phyloP scores from a whole-genome alignment of 2,888 invertebrate species.

The Leptinotarsa rubiginosa region DNA sequence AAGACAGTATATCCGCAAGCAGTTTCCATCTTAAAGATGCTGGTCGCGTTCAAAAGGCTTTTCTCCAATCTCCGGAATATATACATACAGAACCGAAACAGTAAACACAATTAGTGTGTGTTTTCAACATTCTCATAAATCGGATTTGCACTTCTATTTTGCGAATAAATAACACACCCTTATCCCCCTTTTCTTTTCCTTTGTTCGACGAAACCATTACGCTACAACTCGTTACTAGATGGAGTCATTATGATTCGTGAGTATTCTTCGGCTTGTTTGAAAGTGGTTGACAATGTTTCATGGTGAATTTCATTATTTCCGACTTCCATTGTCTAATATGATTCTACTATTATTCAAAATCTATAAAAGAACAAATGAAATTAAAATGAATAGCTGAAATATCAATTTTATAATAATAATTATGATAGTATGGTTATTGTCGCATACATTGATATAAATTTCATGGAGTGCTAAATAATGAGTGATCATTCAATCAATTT shows the following conservation, averaged over 20 bases:
- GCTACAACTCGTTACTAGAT: conserved; percentile 34
- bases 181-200: conserved; percentile 34
- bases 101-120: conserved; percentile 65
- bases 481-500: too few species aligned
- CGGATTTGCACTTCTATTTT: conserved; percentile 53
- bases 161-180: conserved; percentile 42
- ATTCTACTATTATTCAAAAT: too few species aligned
- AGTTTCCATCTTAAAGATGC: conserved; percentile 59
- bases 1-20: conserved; percentile 54
- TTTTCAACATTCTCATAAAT: conserved; percentile 64
- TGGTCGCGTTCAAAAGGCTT: conserved; percentile 56
- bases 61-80: conserved; percentile 60
- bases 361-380: too few species aligned
- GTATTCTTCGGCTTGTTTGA: conserved; percentile 26
- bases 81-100: conserved; percentile 59
- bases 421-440: too few species aligned
- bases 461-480: too few species aligned
- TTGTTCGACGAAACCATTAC: conserved; percentile 31
- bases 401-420: too few species aligned
- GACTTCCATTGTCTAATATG: too few species aligned
- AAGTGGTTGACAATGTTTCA: background rate
- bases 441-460: too few species aligned
- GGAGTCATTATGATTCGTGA: conserved; percentile 37
- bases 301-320: too few species aligned
- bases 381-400: too few species aligned